These are phyloP conservation scores for Octodonta nipae DNA, from an alignment of 2,888 invertebrate genomes.

Conservation along the genomic window DNA sequence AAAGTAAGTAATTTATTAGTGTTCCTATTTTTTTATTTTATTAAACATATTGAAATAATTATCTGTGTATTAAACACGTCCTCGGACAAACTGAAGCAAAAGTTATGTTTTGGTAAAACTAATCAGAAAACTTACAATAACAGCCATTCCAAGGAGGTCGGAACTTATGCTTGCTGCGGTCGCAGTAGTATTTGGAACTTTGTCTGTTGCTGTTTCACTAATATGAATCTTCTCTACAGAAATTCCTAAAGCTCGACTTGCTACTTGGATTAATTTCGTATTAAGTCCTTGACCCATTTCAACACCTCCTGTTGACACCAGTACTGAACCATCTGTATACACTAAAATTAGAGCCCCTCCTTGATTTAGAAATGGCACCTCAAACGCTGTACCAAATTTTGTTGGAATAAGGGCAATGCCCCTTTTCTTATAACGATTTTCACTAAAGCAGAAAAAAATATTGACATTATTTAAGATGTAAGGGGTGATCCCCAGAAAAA, in stretches of 20 bases:
- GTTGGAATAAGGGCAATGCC: conserved; percentile 71
- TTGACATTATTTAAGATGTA: too few relatives aligned
- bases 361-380: conserved; percentile 63
- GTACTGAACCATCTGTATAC: conserved; percentile 75
- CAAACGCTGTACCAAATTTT: conserved; percentile 74
- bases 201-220: conserved; percentile 72
- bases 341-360: conserved; percentile 74
- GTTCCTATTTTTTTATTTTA: too few relatives aligned
- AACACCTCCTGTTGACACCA: conserved; percentile 82
- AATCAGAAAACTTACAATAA: conserved; percentile 40
- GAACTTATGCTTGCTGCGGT: conserved; percentile 81
- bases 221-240: conserved; percentile 62
- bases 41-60: too few relatives aligned
- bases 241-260: conserved; percentile 57
- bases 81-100: too few relatives aligned
- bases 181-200: conserved; percentile 79
- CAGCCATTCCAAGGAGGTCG: conserved; percentile 83
- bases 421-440: conserved; percentile 72
- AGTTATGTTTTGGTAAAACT: conserved; percentile 39
- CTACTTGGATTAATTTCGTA: conserved; percentile 89
- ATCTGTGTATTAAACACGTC: too few relatives aligned
- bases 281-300: conserved; percentile 96
- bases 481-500: too few relatives aligned
- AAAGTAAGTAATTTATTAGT: too few relatives aligned
- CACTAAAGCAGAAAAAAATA: conserved; percentile 38